Percentiles rank a stretch among this genome's conserved stretches.
phyloP scores from a whole-genome alignment of 2,113 vertebrate species.

The Silurus asotus region DNA sequence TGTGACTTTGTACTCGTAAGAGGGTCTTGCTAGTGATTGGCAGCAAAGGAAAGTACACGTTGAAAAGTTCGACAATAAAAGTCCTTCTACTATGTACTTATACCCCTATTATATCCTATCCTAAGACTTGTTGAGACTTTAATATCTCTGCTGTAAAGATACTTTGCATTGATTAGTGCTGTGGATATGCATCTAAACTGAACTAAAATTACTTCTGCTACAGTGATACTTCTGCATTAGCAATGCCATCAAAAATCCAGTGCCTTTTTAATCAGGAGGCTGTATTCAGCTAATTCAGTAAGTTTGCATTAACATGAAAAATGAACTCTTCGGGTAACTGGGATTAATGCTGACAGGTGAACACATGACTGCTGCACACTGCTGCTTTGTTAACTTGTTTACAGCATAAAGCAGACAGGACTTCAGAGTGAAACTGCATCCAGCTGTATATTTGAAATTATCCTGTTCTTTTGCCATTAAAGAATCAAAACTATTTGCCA shows the following conservation, averaged over 20 bases:
- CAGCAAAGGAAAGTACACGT: background rate
- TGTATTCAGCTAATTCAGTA: background rate
- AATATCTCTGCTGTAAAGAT: background rate
- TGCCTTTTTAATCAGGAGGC: background rate
- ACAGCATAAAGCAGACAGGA: background rate
- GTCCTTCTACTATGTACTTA: background rate
- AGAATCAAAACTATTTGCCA: too few relatives aligned
- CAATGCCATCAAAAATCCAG: background rate
- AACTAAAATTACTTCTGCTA: background rate
- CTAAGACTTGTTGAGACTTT: background rate
- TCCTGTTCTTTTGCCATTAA: too few relatives aligned
- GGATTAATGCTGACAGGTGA: constrained; percentile 34
- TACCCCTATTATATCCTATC: background rate
- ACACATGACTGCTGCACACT: constrained; percentile 39
- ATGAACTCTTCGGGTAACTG: constrained; percentile 39
- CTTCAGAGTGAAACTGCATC: background rate
- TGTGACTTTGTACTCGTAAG: background rate
- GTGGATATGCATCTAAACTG: background rate
- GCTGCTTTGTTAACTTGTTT: background rate
- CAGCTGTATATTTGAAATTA: too few relatives aligned
- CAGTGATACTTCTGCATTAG: too few relatives aligned
- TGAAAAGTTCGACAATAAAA: background rate
- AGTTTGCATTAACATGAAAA: constrained; percentile 9
- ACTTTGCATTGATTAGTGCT: background rate
- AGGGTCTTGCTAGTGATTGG: background rate